Base-by-base conservation (phyloP, 2,797 vertebrate genomes). In the Selene dorsalis region DNA sequence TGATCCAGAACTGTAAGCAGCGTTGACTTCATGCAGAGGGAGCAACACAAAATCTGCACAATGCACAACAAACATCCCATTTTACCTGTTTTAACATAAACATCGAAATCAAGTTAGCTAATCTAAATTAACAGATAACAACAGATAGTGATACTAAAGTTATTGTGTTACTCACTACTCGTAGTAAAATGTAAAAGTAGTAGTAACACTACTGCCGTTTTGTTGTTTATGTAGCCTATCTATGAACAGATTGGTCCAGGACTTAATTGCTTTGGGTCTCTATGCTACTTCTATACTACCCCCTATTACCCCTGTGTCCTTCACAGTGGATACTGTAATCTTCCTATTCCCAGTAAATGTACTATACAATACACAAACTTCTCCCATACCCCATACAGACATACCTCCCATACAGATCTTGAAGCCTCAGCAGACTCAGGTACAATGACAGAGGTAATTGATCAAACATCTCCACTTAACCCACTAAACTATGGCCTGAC, bases 311-410 rank as follows among this genome's bases (percentile, higher is more conserved):
- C 47, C 9, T 47, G 35, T 26, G 30, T 11, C 24, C 16, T 28
- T 30, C 30, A 30, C 30, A 30, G 30, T 30, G 30, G 30, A 7
- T n/a, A n/a, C n/a, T 50, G 22, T 57, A 60, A 71, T 38, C 30
- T 63, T 28, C 8, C 62, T 71, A 66, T 50, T 57, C 24, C 43
- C n/a, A 39, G 16, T 53, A 63, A 41, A 2, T 26, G 28, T 52
- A 35, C 26, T 26, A 20, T 14, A 24, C 32, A 10, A 48, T n/a
- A n/a, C 47, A n/a, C n/a, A 3, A n/a, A 50, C 12, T 50, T 22
- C 48, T 11, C n/a, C 10, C 48, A 50, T 22, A 11, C n/a, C 4
- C n/a, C n/a, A n/a, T n/a, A n/a, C n/a, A n/a, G n/a, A n/a, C n/a
- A n/a, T n/a, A n/a, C n/a, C 48, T 11, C n/a, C 10, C 48, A 50